Base-by-base conservation (phyloP, 2,888 invertebrate genomes). In the Rhingia campestris region DNA sequence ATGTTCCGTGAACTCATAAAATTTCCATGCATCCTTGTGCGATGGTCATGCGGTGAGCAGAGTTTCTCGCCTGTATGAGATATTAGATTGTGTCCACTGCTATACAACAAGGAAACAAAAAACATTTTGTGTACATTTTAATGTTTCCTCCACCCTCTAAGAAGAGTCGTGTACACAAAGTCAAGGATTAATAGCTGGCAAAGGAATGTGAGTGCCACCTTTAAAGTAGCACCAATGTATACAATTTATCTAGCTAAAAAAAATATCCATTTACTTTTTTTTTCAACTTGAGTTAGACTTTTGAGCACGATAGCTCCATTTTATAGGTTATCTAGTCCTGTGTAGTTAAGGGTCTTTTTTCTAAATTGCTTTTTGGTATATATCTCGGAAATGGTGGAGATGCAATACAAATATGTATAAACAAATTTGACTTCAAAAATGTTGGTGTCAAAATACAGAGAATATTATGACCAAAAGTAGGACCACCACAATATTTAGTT, bases 1-100 rank as follows among this genome's bases (percentile, higher is more conserved):
- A 53, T 64, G 73, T 82, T 79, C 73, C 66, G 63, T 82, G 79
- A 82, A 82, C 73, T 58, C 77, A 64, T 82, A 82, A 82, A 82
- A 82, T 69, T 73, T 64, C 79, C 82, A 63, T 67, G 47, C 43
- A 82, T 82, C 82, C 82, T 73, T 73, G 59, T 43, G 67, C 51
- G 56, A 47, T 74, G 54, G 77, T 63, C 14, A 49, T 70, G 67
- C 63, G 30, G 58, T 54, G 64, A 43, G 66, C 6, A 63, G 63
- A 63, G 49, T 77, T 73, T 82, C 30, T 45, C 66, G 63, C 39
- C 35, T 67, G 45, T 58, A 82, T 74, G 63, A 77, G 51, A 73
- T 67, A 73, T 63, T 63, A 63, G 58, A 70, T 54, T 61, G 72
- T 81, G 41, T 64, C 81, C 79, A 69, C 51, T 64, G 58, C 63